These are phyloP conservation scores for Tychaedon coryphoeus DNA, from an alignment of 2,113 vertebrate genomes.

Conservation along the genomic window DNA sequence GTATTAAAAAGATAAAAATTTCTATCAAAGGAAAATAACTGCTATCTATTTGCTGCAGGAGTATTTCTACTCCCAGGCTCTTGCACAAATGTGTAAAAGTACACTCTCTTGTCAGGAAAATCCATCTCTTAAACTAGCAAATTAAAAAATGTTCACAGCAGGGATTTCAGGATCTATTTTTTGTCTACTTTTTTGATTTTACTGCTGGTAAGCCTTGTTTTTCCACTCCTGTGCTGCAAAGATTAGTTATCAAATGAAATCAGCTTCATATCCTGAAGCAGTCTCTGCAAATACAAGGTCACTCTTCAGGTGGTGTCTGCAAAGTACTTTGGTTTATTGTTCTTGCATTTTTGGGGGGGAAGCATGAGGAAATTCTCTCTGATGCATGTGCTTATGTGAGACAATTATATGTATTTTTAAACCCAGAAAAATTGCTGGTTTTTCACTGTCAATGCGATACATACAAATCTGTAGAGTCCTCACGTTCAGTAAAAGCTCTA, in stretches of 20 bases:
- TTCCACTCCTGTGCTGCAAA: not conserved
- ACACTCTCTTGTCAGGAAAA: not conserved
- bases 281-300: not conserved
- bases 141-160: not conserved
- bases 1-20: constrained; percentile 2
- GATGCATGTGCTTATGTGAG: not conserved
- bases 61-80: not conserved
- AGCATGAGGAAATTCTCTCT: not conserved
- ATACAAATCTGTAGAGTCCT: not conserved
- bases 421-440: not conserved
- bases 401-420: not conserved
- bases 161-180: not conserved
- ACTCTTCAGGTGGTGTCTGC: not conserved
- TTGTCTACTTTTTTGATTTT: not conserved
- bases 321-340: not conserved
- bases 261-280: not conserved
- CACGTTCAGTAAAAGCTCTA: not conserved
- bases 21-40: not conserved
- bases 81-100: not conserved
- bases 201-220: not conserved
- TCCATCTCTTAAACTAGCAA: not conserved
- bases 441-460: not conserved
- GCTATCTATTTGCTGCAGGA: constrained; percentile 31
- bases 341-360: not conserved
- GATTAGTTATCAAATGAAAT: not conserved